Evolutionary conservation across 2,113 vertebrate species (phyloP), one percentile per base, ranked within the genome.

Genomic region (Ceratotherium simum): DNA sequence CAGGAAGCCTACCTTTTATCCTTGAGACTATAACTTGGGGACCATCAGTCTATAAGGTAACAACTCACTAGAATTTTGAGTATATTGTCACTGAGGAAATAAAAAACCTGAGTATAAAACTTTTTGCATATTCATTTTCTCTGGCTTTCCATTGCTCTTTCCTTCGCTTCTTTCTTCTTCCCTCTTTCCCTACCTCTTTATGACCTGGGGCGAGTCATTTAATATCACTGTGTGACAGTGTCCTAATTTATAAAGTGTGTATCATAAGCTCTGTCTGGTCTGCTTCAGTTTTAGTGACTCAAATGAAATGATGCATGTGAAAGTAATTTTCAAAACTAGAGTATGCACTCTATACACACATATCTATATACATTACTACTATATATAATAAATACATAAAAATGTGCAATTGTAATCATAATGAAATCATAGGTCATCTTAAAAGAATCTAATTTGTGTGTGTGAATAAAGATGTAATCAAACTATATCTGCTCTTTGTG

Each of bases 151-250:
- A 3, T 25, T 51, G 2, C 48, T n/a, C 2, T 62, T 31, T 29
- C 48, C 33, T 82, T 17, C 3, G 27, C 8, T 9, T 11, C 8
- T 9, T 11, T 7, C 13, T 20, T 46, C 62, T 17, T 64, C 18
- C 31, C 10, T 12, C 20, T 70, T 25, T 23, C 0, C 25, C 31
- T 48, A 5, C 27, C 3, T 9, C 12, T 23, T 0, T 21, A 17
- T 82, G 80, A 48, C 13, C 42, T 62, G 23, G 4, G 31, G 5
- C 6, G 5, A 60, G 51, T 69, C 27, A 12, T 7, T 76, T 6
- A 3, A 60, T 2, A 13, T 23, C 62, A 48, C 8, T 6, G 9
- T 14, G 3, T 25, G 18, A 84, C 21, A 0, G 12, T 42, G 64
- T 46, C 54, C 2, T 12, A 2, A 3, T 73, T 48, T 56, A 7